phyloP scores from a whole-genome alignment of 2,113 vertebrate species.

The Callopanchax toddi region DNA sequence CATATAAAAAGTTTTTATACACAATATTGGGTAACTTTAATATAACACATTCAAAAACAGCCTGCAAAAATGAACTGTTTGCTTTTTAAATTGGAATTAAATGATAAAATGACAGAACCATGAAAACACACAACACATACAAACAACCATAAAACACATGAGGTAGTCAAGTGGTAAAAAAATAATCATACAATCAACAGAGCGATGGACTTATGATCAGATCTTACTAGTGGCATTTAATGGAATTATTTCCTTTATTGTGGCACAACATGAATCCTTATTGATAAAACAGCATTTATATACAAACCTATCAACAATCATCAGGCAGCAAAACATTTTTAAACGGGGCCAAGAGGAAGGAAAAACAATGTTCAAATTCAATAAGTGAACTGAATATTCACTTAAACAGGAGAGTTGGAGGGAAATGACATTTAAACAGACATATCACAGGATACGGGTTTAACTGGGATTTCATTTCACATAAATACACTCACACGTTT shows the following conservation, averaged over 20 bases:
- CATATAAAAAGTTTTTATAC: constrained; percentile 35
- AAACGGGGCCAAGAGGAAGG: too few species aligned
- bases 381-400: background rate
- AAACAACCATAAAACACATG: constrained; percentile 76
- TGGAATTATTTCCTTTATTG: background rate
- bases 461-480: background rate
- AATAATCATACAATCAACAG: constrained; percentile 79
- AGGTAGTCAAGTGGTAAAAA: constrained; percentile 88
- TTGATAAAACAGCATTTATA: background rate
- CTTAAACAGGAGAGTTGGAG: background rate
- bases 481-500: constrained; percentile 10
- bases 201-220: background rate
- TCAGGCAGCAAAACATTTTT: background rate
- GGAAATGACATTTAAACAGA: background rate
- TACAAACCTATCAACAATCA: background rate
- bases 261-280: constrained; percentile 11
- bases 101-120: constrained; percentile 20
- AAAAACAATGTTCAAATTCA: too few species aligned
- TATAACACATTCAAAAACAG: constrained; percentile 30
- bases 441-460: too few species aligned
- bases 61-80: constrained; percentile 27
- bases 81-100: constrained; percentile 4
- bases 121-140: constrained; percentile 25
- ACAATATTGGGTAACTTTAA: background rate
- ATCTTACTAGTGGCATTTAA: constrained; percentile 4